phyloP scores from a whole-genome alignment of 1,140 invertebrate species.

The Ceratosolen solmsi region DNA sequence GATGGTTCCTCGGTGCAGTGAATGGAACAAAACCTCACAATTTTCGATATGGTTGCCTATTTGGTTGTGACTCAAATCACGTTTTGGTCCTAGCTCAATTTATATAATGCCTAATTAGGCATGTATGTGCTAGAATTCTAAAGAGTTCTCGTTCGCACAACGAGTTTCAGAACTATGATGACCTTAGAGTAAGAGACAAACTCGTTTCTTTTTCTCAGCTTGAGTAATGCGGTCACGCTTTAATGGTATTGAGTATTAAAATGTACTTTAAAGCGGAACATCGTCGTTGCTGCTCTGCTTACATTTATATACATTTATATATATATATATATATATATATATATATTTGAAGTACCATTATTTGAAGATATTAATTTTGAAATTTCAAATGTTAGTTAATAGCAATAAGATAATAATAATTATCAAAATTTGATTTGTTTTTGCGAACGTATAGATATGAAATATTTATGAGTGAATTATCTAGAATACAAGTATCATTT shows the following conservation, averaged over 20 bases:
- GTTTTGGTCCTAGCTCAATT: not conserved
- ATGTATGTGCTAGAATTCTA: not conserved
- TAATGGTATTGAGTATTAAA: not conserved
- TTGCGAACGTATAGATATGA: too few species aligned
- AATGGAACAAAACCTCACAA: constrained; percentile 14
- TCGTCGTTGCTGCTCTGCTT: not conserved
- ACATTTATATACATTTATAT: not conserved
- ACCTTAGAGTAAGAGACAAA: not conserved
- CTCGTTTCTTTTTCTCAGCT: not conserved
- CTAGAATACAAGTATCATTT: too few species aligned
- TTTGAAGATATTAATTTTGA: too few species aligned
- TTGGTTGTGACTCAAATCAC: not conserved
- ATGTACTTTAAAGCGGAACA: not conserved
- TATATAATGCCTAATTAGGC: not conserved
- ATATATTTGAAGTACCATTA: too few species aligned
- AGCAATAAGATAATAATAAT: too few species aligned
- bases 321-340: too few species aligned
- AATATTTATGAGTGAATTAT: too few species aligned
- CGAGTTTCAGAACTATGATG: not conserved
- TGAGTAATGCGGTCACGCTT: not conserved
- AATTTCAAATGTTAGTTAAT: too few species aligned
- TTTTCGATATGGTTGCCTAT: not conserved
- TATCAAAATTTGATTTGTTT: too few species aligned
- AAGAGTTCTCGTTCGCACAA: not conserved
- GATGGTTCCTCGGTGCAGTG: not conserved